Percentiles rank a stretch among this genome's conserved stretches.
These are phyloP conservation scores for Urocynchramus pylzowi DNA, from an alignment of 2,113 vertebrate species.

Conservation along the genomic window DNA sequence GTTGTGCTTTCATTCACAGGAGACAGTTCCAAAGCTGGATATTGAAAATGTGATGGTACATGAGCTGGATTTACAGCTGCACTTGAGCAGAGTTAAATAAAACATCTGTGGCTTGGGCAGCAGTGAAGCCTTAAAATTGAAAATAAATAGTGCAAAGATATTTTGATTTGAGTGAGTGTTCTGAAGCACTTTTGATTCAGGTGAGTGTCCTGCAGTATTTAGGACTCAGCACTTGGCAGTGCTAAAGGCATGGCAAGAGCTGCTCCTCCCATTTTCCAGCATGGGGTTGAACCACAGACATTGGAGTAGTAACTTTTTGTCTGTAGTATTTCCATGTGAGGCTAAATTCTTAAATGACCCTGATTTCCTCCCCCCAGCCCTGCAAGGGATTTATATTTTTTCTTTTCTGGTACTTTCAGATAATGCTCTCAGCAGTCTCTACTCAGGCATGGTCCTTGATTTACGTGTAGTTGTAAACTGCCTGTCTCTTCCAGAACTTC, in stretches of 20 bases:
- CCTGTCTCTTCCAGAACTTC: background rate
- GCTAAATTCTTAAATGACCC: background rate
- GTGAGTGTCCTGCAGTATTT: background rate
- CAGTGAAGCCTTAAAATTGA: background rate
- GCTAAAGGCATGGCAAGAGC: background rate
- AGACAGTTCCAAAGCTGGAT: slow-evolving; percentile 28
- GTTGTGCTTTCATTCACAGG: slow-evolving; percentile 15
- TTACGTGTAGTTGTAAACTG: background rate
- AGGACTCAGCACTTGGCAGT: background rate
- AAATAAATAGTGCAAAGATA: background rate
- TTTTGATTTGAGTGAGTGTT: background rate
- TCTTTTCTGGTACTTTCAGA: background rate
- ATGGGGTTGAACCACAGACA: background rate
- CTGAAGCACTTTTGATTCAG: background rate
- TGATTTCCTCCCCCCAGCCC: background rate
- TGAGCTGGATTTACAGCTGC: background rate
- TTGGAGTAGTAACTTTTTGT: background rate
- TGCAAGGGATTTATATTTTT: background rate
- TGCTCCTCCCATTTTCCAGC: background rate
- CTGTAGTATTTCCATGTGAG: background rate
- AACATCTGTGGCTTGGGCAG: background rate
- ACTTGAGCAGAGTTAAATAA: background rate
- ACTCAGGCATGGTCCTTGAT: background rate
- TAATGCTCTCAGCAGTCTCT: background rate
- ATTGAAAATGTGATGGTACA: background rate